These are phyloP conservation scores for Zapus hudsonius DNA, from an alignment of 2,113 vertebrate genomes.

Conservation along the genomic window DNA sequence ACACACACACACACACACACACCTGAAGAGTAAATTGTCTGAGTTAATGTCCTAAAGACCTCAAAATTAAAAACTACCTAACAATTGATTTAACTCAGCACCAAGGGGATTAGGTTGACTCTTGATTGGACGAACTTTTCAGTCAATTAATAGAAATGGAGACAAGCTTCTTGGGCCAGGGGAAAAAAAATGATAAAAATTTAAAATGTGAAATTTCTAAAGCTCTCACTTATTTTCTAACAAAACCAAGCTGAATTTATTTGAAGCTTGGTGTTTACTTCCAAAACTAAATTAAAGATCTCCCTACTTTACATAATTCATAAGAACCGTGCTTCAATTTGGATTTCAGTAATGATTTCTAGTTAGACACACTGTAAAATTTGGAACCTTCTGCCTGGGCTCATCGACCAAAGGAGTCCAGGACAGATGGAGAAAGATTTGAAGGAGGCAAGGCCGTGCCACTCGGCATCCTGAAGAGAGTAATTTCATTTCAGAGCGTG, in stretches of 20 bases:
- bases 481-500: slow-evolving; percentile 15
- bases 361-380: background rate
- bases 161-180: background rate
- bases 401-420: background rate
- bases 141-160: background rate
- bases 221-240: background rate
- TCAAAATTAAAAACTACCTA: background rate
- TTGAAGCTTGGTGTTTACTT: background rate
- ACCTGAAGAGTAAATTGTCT: background rate
- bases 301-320: background rate
- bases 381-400: background rate
- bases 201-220: background rate
- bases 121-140: background rate
- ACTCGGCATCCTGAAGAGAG: background rate
- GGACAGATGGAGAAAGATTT: background rate
- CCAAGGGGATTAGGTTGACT: background rate
- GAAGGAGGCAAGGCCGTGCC: background rate
- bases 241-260: background rate
- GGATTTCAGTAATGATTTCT: background rate
- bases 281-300: background rate
- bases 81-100: background rate
- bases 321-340: background rate
- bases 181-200: background rate
- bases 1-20: background rate
- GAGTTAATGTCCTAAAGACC: background rate